A percentile compares a stretch with the other conserved stretches of the same genome.
Evolutionary conservation across 1,140 invertebrate species (phyloP).

Genomic region (Sipha flava): DNA sequence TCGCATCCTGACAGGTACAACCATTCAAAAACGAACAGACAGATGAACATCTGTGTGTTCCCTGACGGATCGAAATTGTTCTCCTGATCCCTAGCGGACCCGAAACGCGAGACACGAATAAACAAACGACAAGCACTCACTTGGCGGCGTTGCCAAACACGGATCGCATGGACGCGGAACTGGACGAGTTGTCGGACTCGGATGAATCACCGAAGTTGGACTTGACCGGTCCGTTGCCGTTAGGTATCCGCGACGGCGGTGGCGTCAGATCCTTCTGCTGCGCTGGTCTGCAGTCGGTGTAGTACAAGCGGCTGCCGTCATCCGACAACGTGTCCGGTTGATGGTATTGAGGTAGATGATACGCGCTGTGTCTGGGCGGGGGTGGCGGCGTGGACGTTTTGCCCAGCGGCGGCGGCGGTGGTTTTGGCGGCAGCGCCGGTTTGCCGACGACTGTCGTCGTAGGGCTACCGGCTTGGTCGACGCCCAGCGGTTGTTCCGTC

Average conservation of each 20-base stretch:
- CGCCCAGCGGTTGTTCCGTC: background rate
- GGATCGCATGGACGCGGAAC: slow-evolving; percentile 1
- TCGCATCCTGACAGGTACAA: too few species aligned
- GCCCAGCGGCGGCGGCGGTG: slow-evolving; percentile 47
- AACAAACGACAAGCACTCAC: too few species aligned
- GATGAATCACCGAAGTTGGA: background rate
- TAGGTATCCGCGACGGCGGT: background rate
- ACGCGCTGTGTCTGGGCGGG: slow-evolving; percentile 47
- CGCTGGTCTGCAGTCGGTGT: background rate
- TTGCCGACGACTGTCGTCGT: slow-evolving; percentile 47
- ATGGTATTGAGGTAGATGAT: slow-evolving; percentile 17
- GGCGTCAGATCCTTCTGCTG: background rate
- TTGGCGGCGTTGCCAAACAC: background rate
- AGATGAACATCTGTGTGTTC: too few species aligned
- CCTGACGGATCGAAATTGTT: too few species aligned
- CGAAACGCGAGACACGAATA: too few species aligned
- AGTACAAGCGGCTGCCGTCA: background rate
- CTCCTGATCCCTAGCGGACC: too few species aligned
- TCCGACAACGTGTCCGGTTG: background rate
- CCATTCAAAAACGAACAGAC: too few species aligned
- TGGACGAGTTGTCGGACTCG: slow-evolving; percentile 16
- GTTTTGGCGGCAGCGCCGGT: slow-evolving; percentile 66
- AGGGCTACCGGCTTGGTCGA: background rate
- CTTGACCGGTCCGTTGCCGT: background rate
- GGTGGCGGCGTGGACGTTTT: slow-evolving; percentile 42